Conservation (phyloP, 2,797 vertebrate species). For the Xiphorhynchus erythropygius region DNA sequence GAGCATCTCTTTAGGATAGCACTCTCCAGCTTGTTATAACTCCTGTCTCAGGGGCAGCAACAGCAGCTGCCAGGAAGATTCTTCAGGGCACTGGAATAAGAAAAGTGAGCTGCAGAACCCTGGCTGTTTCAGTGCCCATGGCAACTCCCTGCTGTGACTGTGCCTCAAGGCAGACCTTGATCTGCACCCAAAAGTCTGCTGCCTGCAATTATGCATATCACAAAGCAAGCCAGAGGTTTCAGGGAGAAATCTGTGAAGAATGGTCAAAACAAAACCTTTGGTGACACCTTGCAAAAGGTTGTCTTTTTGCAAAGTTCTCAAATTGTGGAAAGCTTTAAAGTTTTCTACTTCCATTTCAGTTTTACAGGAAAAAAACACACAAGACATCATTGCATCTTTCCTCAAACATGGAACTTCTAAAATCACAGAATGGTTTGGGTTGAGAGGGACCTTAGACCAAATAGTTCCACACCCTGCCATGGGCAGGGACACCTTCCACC, state of each 20-base stretch:
- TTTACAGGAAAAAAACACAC: background rate
- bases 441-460: background rate
- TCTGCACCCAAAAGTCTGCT: background rate
- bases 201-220: background rate
- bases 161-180: conserved; percentile 4
- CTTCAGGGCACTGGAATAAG: background rate
- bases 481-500: background rate
- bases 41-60: background rate
- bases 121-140: background rate
- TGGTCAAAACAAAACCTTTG: background rate
- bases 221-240: background rate
- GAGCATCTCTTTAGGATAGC: background rate
- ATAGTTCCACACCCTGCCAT: accelerated
- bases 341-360: background rate
- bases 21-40: background rate
- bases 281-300: background rate
- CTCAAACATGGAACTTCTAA: accelerated
- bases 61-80: background rate
- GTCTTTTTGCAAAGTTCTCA: background rate
- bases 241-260: background rate
- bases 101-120: background rate
- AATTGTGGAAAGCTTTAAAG: background rate
- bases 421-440: background rate
- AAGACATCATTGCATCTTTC: background rate
- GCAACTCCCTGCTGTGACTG: background rate